Evolutionary conservation across 2,113 vertebrate genomes (phyloP).

Genomic region (Hiodon tergisus): DNA sequence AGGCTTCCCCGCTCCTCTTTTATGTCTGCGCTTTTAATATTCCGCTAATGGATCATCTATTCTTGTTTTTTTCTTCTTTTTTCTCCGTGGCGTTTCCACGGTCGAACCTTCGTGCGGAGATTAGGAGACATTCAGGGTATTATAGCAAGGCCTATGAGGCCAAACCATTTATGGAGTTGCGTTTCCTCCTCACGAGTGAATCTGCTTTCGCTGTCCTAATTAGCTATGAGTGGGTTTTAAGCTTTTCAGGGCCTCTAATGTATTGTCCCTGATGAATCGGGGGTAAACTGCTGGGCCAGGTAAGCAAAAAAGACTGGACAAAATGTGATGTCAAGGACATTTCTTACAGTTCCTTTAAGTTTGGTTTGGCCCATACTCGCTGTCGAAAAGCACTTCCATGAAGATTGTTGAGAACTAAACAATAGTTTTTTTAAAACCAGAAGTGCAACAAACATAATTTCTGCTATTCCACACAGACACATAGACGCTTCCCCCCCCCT

Average conservation of each 20-base stretch:
- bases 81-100: neutral
- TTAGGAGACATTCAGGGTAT: neutral
- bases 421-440: too few relatives aligned
- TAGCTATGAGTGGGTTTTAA: neutral
- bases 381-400: too few relatives aligned
- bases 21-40: neutral
- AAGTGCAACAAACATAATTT: too few relatives aligned
- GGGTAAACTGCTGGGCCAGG: too few relatives aligned
- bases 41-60: neutral
- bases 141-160: neutral
- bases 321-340: too few relatives aligned
- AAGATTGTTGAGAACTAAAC: too few relatives aligned
- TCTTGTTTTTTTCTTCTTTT: neutral
- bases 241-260: neutral
- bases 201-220: neutral
- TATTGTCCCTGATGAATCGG: too few relatives aligned
- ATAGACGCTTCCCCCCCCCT: too few relatives aligned
- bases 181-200: neutral
- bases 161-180: neutral
- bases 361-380: too few relatives aligned
- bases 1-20: neutral
- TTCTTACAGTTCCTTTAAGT: too few relatives aligned
- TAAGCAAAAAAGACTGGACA: too few relatives aligned
- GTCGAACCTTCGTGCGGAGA: neutral
- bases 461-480: too few relatives aligned